Evolutionary conservation across 2,113 vertebrate genomes (phyloP), one percentile per base, ranked within the genome.

Genomic region (Sinocyclocheilus anophthalmus): DNA sequence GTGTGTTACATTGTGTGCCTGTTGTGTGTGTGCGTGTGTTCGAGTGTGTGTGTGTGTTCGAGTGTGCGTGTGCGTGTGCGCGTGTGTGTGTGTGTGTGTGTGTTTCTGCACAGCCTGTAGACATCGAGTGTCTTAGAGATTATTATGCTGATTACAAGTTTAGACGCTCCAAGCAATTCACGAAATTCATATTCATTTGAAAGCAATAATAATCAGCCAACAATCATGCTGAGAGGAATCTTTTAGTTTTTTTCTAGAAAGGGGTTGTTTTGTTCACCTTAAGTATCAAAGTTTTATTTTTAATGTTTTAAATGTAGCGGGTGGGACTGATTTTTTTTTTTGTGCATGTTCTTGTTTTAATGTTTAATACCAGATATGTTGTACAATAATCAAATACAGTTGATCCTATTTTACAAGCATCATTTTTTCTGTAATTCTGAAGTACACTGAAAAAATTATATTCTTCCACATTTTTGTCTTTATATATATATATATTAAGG

Each of bases 151-250:
- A 81, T 65, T 61, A 61, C 22, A 61, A 24, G 24, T 70, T 70
- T 26, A 70, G 14, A 50, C 4, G n/a, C 65, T 86, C 14, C 59
- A 57, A 79, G 10, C 61, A 85, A 57, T 55, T 30, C 13, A 39
- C 0, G 0, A 5, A 57, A 39, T 42, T 20, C 0, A 48, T 42
- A 53, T 42, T 20, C 0, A 48, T 42, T 39, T 79, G 63, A 78
- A 63, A 81, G 85, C 85, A 86, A 81, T 86, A 81, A 86, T n/a
- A 1, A 63, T 18, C 39, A 70, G 61, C 26, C 57, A 63, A 16
- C 39, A 65, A 48, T 81, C 78, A 65, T 14, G 26, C 76, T 59
- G 30, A 33, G 16, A 57, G 22, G 1, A 18, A 57, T 39, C 5
- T 39, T 39, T 11, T 10, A 2, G 7, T 57, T 13, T 6, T 59